Evolutionary conservation across 2,797 vertebrate genomes (phyloP), one percentile per base, ranked within the genome.

Genomic region (Melanotaenia trifasciata): DNA sequence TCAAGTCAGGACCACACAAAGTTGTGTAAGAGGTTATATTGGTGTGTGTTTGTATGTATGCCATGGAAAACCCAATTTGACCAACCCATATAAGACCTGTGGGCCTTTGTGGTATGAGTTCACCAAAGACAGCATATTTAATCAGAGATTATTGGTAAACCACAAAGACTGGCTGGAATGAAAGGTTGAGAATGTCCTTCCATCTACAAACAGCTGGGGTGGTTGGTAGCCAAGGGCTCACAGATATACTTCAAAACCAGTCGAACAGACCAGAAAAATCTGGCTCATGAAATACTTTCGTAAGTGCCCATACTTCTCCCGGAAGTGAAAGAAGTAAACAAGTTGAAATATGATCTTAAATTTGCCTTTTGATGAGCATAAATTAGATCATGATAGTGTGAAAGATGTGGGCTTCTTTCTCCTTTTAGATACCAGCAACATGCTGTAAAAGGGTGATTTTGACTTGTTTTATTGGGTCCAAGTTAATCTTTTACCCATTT

Each of bases 1-100:
- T 59, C 43, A n/a, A 71, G 67, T 22, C 1, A 24, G 74, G 87
- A 89, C 89, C 90, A 90, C 89, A 90, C 86, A 77, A 73, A 80
- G 53, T 79, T 83, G 79, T 80, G 81, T 81, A 62, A 59, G 76
- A 77, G 64, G 65, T 54, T 72, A 57, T 58, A 68, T 66, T 45
- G 60, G 69, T 78, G 78, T 82, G 57, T 79, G 68, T 85, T 74
- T 90, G 72, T 61, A n/a, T 76, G 50, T 1, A 5, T 75, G 78
- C 78, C 70, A 69, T 76, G 74, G 81, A 77, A 72, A 59, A 86
- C 85, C 72, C 12, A 56, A 72, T 71, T 58, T 28, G 3, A 35
- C 9, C 58, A 70, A 67, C 69, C 77, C 73, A 32, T 13, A 24
- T 40, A 59, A 81, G 79, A 83, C 69, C 68, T 80, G 78, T 74